A percentile compares a stretch with the other conserved stretches of the same genome.
phyloP scores from a whole-genome alignment of 2,113 vertebrate genomes.

The Equus przewalskii region DNA sequence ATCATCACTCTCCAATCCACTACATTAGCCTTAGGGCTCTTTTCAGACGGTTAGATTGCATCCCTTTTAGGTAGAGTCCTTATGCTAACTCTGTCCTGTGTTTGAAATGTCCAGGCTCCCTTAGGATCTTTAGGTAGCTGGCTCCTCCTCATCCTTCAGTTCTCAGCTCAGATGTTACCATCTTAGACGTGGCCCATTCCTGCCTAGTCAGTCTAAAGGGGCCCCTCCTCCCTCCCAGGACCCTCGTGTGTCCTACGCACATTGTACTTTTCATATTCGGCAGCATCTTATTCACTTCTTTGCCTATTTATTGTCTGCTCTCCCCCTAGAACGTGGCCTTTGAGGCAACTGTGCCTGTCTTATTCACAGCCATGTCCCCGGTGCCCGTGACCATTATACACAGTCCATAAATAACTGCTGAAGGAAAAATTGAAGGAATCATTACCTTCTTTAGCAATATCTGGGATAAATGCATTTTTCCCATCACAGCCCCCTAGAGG shows the following conservation, averaged over 20 bases:
- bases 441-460: too few relatives aligned
- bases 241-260: too few relatives aligned
- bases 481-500: neutral
- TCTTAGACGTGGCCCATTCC: neutral
- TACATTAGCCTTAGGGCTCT: neutral
- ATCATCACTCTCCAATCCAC: rapidly evolving
- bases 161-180: neutral
- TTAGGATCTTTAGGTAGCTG: neutral
- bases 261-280: neutral
- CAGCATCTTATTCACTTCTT: neutral
- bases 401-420: neutral
- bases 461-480: neutral
- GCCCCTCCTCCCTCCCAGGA: neutral
- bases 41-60: rapidly evolving
- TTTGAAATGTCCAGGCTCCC: neutral
- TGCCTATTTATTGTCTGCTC: neutral
- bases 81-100: too few relatives aligned
- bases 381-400: neutral
- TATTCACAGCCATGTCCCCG: rapidly evolving
- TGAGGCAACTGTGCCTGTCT: neutral
- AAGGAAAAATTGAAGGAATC: neutral
- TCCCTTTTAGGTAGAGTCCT: neutral
- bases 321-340: neutral
- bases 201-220: neutral
- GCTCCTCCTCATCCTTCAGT: neutral